These are phyloP conservation scores for Hypena proboscidalis DNA, from an alignment of 2,888 invertebrate species.

Conservation along the genomic window DNA sequence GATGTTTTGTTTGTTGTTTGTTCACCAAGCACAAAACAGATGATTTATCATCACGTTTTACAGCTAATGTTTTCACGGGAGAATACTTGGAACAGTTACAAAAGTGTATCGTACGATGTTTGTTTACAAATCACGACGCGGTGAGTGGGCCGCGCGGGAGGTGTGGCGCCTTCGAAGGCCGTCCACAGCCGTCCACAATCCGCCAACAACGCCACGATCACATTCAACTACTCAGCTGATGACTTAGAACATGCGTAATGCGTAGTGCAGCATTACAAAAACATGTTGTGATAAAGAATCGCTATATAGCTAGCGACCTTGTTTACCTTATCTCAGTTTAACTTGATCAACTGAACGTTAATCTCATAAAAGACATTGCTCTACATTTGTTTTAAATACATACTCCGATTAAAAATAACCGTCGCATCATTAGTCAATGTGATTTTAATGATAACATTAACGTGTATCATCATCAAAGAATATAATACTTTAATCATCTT, in stretches of 20 bases:
- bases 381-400: not conserved
- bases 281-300: constrained; percentile 62
- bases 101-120: constrained; percentile 69
- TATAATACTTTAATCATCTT: no score
- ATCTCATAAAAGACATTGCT: not conserved
- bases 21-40: no score
- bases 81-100: constrained; percentile 56
- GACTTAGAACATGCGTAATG: not conserved
- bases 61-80: constrained; percentile 25
- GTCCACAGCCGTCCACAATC: not conserved
- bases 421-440: no score
- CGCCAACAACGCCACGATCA: constrained; percentile 24
- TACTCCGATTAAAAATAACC: not conserved
- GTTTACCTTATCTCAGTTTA: constrained; percentile 19
- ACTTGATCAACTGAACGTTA: not conserved
- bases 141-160: constrained; percentile 57
- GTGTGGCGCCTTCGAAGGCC: constrained; percentile 38
- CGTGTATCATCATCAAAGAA: no score
- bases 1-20: no score
- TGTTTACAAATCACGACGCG: constrained; percentile 59
- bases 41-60: no score
- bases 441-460: no score
- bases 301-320: constrained; percentile 51
- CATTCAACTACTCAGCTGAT: constrained; percentile 10
- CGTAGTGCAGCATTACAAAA: constrained; percentile 29